Evolutionary conservation across 2,113 vertebrate species (phyloP), one percentile per base, ranked within the genome.

Genomic region (Ophiodon elongatus): DNA sequence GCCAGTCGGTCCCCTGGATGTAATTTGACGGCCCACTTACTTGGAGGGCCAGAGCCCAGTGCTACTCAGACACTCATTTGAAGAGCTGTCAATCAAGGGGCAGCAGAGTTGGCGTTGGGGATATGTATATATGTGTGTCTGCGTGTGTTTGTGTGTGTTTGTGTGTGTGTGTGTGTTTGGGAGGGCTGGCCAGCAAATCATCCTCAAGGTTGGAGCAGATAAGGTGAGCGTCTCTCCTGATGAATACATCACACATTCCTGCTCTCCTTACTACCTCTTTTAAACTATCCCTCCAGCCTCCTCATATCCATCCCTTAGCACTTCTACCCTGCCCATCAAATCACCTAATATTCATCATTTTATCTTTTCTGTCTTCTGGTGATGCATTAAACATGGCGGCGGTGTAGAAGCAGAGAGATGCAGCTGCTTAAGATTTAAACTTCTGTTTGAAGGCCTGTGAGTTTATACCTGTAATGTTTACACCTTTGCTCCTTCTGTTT

Each of bases 1-100:
- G 97, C 94, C 96, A 95, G 93, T 84, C 95, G 92, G 95, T 95
- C 95, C 96, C 96, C 59, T 62, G 94, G 95, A 96, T 93, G 93
- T 96, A 96, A 97, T 98, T 96, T 97, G 97, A 97, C 96, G 96
- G 97, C 96, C 97, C 96, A 97, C 96, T 98, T 98, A 97, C 96
- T 97, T 96, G 90, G 95, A 96, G 94, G 95, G 94, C 95, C 96
- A 95, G 94, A 96, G 96, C 93, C 93, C 94, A 94, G 94, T 96
- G 96, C 96, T 96, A 96, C 97, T 97, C 96, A 95, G 94, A 93
- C 94, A 94, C 95, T 96, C 96, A 96, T 98, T 98, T 96, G 96
- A 97, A 96, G 96, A 94, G 82, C 94, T 93, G 94, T 98, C 97
- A 97, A 97, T 99, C 97, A 98, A 94, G 90, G 94, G 91, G 92